These are phyloP conservation scores for Agrochola circellaris DNA, from an alignment of 2,888 invertebrate genomes.

Conservation along the genomic window DNA sequence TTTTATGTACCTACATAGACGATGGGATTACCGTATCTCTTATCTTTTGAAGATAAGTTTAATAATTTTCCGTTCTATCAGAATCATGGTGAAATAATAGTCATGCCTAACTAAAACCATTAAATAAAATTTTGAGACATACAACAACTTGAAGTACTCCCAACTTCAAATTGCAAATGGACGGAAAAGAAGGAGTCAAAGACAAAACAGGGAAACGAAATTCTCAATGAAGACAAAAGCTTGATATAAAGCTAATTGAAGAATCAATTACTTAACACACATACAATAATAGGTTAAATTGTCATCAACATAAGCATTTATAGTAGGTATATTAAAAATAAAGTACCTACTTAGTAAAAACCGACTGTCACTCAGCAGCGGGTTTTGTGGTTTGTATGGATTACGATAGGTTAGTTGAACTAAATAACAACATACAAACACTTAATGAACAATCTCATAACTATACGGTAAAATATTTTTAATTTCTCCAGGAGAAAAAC, in stretches of 20 bases:
- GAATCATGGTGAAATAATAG: constrained; percentile 1
- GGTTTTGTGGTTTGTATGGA: constrained; percentile 29
- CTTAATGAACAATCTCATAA: background rate
- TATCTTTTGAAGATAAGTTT: constrained; percentile 36
- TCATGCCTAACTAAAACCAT: background rate
- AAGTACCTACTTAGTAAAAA: constrained; percentile 51
- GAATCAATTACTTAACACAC: constrained; percentile 11
- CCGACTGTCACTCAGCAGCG: background rate
- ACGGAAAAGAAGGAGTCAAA: background rate
- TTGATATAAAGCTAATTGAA: background rate
- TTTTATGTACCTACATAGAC: background rate
- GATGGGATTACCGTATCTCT: constrained; percentile 22
- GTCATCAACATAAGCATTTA: constrained; percentile 21
- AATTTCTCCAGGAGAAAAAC: background rate
- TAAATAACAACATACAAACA: constrained; percentile 14
- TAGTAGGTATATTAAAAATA: constrained; percentile 26
- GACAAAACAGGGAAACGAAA: background rate
- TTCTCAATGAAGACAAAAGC: background rate
- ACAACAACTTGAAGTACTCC: too few relatives aligned
- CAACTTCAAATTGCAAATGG: background rate
- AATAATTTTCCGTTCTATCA: background rate
- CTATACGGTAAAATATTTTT: background rate
- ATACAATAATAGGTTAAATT: constrained; percentile 34
- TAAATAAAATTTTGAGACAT: constrained; percentile 3
- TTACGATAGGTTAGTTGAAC: constrained; percentile 19